Conservation (phyloP, 2,113 vertebrate species). For the Cichladusa arquata region DNA sequence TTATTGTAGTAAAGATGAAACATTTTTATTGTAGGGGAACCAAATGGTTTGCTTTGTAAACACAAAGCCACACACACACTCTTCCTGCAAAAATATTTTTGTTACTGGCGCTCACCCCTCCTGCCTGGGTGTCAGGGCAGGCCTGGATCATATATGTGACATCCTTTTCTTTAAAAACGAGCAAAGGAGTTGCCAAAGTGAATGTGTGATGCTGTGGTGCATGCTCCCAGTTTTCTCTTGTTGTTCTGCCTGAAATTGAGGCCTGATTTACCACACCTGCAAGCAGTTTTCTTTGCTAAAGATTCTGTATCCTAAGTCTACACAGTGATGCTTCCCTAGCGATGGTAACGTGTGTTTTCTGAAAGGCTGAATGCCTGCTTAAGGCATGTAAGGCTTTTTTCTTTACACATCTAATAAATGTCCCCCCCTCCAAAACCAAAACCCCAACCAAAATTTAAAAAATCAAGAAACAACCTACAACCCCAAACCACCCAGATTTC, state of each 20-base stretch:
- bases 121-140: background rate
- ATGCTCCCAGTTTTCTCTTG: background rate
- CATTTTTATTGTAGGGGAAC: background rate
- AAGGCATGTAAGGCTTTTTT: background rate
- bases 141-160: background rate
- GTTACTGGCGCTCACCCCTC: fast-evolving
- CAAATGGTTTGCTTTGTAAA: background rate
- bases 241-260: background rate
- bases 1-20: background rate
- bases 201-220: fast-evolving
- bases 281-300: background rate
- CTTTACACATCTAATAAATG: background rate
- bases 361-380: background rate
- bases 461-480: background rate
- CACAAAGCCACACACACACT: background rate
- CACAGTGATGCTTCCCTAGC: fast-evolving
- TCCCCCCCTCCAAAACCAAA: background rate
- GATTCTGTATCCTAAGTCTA: background rate
- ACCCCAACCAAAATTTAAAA: background rate
- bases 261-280: fast-evolving
- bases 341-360: background rate
- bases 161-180: background rate
- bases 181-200: background rate
- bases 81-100: background rate
- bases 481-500: background rate